Evolutionary conservation across 2,888 invertebrate genomes (phyloP).

Genomic region (Chymomyza fuscimana): DNA sequence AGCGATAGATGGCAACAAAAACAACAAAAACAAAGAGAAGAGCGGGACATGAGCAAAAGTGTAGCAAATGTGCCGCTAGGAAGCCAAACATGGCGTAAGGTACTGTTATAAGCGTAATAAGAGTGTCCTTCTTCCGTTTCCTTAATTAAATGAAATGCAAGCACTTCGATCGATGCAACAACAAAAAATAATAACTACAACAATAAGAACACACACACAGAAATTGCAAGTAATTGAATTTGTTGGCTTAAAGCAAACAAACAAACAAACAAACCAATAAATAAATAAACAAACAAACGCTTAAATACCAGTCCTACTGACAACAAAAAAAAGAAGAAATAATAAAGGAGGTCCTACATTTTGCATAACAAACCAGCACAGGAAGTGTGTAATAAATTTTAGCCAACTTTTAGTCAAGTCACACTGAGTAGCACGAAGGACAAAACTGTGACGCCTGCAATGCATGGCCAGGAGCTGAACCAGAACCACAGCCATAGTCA

Average conservation of each 20-base stretch:
- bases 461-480: slow-evolving; percentile 9
- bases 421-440: slow-evolving; percentile 44
- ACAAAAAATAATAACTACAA: slow-evolving; percentile 26
- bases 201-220: slow-evolving; percentile 33
- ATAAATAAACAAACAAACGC: slow-evolving; percentile 18
- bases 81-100: slow-evolving; percentile 38
- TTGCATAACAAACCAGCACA: slow-evolving; percentile 34
- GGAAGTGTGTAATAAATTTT: slow-evolving; percentile 67
- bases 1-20: slow-evolving; percentile 39
- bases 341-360: slow-evolving; percentile 9
- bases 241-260: slow-evolving; percentile 26
- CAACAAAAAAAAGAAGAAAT: neutral
- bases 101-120: slow-evolving; percentile 4
- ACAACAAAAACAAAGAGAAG: slow-evolving; percentile 6
- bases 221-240: slow-evolving; percentile 67
- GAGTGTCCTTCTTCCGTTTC: slow-evolving; percentile 23
- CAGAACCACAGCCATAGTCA: neutral
- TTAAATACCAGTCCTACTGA: neutral
- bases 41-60: slow-evolving; percentile 19
- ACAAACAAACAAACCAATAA: slow-evolving; percentile 17
- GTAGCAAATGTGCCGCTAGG: slow-evolving; percentile 22
- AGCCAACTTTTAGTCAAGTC: slow-evolving; percentile 25
- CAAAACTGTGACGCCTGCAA: slow-evolving; percentile 43
- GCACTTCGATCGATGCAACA: slow-evolving; percentile 50
- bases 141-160: slow-evolving; percentile 37